These are phyloP conservation scores for Argynnis bischoffii DNA, from an alignment of 2,888 invertebrate species.

Conservation along the genomic window DNA sequence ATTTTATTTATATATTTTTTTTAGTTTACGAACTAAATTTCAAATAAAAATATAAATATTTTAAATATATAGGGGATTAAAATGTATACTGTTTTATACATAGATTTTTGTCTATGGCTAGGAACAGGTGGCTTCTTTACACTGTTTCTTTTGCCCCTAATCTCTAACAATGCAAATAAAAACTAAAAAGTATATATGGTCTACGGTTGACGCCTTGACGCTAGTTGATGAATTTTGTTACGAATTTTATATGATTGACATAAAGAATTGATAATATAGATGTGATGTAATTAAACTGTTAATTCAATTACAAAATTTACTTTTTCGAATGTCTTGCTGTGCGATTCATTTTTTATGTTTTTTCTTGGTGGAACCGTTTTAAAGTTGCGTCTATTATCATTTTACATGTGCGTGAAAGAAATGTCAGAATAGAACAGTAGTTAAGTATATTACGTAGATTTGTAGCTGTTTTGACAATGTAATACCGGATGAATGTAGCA, in stretches of 20 bases:
- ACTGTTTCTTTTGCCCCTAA: slow-evolving; percentile 19
- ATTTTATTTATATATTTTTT: too few species aligned
- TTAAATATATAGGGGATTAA: too few species aligned
- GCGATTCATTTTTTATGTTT: slow-evolving; percentile 43
- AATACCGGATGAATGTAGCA: slow-evolving; percentile 50
- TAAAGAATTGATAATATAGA: slow-evolving; percentile 43
- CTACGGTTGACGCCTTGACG: slow-evolving; percentile 77
- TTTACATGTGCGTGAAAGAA: slow-evolving; percentile 75
- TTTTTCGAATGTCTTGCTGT: slow-evolving; percentile 56
- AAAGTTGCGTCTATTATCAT: slow-evolving; percentile 65
- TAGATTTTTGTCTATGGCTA: slow-evolving; percentile 17
- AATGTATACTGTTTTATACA: neutral
- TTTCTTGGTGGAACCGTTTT: slow-evolving; percentile 47
- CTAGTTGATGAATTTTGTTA: slow-evolving; percentile 59
- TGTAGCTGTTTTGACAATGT: slow-evolving; percentile 67
- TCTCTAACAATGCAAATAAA: slow-evolving; percentile 22
- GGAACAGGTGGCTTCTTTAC: slow-evolving; percentile 8
- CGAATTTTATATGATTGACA: slow-evolving; percentile 49
- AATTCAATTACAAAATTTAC: slow-evolving; percentile 41
- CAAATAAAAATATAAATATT: too few species aligned
- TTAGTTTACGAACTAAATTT: too few species aligned
- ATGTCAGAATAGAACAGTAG: slow-evolving; percentile 65
- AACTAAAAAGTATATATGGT: slow-evolving; percentile 49
- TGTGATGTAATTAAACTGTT: slow-evolving; percentile 46
- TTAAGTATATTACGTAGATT: slow-evolving; percentile 51